Percentiles rank a stretch among this genome's conserved stretches.
Evolutionary conservation across 2,888 invertebrate genomes (phyloP).

Genomic region (Pinctada fucata): DNA sequence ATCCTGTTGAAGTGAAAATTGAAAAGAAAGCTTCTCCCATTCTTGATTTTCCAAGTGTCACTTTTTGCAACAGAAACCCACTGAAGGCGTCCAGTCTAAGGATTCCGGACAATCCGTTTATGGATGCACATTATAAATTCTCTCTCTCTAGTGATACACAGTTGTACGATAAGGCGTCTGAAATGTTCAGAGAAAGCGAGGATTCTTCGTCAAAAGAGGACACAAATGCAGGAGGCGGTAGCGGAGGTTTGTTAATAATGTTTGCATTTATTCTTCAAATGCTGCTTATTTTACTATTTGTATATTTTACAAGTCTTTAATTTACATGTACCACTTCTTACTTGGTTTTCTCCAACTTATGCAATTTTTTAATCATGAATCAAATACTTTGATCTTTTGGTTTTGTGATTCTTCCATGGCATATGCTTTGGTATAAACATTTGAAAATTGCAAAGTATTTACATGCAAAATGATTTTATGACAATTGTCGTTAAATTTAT

Average conservation of each 20-base stretch:
- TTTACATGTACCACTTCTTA: neutral
- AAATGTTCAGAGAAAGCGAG: neutral
- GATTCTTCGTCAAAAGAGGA: neutral
- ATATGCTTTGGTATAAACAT: too few species aligned
- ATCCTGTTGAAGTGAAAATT: conserved; percentile 67
- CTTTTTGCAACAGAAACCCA: conserved; percentile 69
- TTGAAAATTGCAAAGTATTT: too few species aligned
- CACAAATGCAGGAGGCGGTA: too few species aligned
- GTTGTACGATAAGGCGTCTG: neutral
- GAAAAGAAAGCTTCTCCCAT: conserved; percentile 53
- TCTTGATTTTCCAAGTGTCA: conserved; percentile 69
- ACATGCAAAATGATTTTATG: too few species aligned
- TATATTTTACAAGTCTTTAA: neutral
- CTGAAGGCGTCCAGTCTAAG: conserved; percentile 42
- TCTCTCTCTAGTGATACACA: neutral
- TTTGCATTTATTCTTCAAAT: too few species aligned
- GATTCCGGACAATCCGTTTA: conserved; percentile 9
- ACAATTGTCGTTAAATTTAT: too few species aligned
- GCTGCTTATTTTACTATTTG: neutral
- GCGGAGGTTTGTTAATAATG: too few species aligned
- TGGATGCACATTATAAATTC: neutral
- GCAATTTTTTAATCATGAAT: too few species aligned
- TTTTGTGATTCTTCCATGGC: too few species aligned
- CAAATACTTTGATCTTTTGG: too few species aligned
- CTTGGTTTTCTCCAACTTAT: too few species aligned